Base-by-base conservation (phyloP, 2,113 vertebrate species). In the Panthera uncia region DNA sequence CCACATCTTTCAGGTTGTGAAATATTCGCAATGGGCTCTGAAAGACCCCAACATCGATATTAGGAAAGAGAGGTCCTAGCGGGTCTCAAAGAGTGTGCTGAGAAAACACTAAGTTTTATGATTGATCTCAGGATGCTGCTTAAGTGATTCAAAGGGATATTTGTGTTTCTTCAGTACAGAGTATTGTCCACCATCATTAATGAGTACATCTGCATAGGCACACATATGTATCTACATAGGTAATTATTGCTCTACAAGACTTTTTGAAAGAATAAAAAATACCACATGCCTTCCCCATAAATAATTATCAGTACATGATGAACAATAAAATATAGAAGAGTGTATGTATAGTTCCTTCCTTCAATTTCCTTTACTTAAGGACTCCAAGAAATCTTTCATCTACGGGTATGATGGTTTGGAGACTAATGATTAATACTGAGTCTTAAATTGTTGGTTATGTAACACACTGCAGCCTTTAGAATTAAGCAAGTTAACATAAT, bases 1-100 rank as follows among this genome's bases (percentile, higher is more conserved):
- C 99, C 92, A 99, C 99, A 86, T 99, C 99, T 95, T 99, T 99
- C 98, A 99, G 98, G 98, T 99, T 99, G 98, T 99, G 98, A 98
- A 99, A 99, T 93, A 99, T 99, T 98, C 98, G 98, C 98, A 99
- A 97, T 79, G 99, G 98, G 94, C 99, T 99, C 99, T 99, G 99
- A 96, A 99, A 98, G 98, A 98, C n/a, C 95, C 97, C 83, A 80
- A 96, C 76, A 98, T 88, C 69, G 48, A 25, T 63, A 50, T 97
- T 92, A 97, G 68, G 65, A 74, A 88, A 71, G 74, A 85, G 87
- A 95, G 57, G 12, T 55, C 33, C 8, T 36, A 73, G 82, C 55
- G 15, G 21, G 12, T 80, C 90, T 87, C 52, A 74, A 65, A 66
- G 69, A 87, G 11, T 38, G 10, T 33, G 18, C 66, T 38, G 68